A percentile compares a stretch with the other conserved stretches of the same genome.
Evolutionary conservation across 2,113 vertebrate species (phyloP).

Genomic region (Rutilus rutilus): DNA sequence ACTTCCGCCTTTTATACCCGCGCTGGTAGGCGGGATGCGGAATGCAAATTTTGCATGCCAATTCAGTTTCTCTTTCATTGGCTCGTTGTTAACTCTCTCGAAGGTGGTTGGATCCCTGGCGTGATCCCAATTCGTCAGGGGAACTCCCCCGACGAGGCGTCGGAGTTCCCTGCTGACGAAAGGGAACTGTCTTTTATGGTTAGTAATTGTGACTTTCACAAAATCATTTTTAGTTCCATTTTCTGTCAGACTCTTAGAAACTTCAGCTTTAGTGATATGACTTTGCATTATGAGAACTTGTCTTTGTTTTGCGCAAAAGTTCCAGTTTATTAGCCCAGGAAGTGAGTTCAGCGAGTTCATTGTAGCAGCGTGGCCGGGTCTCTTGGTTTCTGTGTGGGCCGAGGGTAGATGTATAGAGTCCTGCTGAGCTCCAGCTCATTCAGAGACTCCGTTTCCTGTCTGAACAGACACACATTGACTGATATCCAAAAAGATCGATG

Average conservation of each 20-base stretch:
- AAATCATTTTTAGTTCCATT: background rate
- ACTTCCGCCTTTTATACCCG: too few relatives aligned
- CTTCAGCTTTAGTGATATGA: background rate
- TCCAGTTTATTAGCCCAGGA: slow-evolving; percentile 29
- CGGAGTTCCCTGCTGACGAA: too few relatives aligned
- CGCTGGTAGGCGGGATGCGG: too few relatives aligned
- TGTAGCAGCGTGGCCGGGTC: slow-evolving; percentile 1
- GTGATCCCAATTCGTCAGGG: too few relatives aligned
- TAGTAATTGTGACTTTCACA: background rate
- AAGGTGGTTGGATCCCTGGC: too few relatives aligned
- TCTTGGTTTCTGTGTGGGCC: slow-evolving; percentile 42
- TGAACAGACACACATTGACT: slow-evolving; percentile 51
- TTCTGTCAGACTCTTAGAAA: background rate
- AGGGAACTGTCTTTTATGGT: background rate
- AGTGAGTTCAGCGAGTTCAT: slow-evolving; percentile 65
- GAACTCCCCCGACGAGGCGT: too few relatives aligned
- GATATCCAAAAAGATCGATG: slow-evolving; percentile 54
- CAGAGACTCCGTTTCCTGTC: slow-evolving; percentile 61
- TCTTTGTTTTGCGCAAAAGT: background rate
- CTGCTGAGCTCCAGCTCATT: slow-evolving; percentile 45
- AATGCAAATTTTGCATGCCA: too few relatives aligned
- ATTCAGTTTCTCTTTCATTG: too few relatives aligned
- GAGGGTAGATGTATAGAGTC: slow-evolving; percentile 48
- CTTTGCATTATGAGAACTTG: background rate
- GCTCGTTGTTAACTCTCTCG: too few relatives aligned